phyloP scores from a whole-genome alignment of 2,888 invertebrate genomes.

The Leptinotarsa haldemani region DNA sequence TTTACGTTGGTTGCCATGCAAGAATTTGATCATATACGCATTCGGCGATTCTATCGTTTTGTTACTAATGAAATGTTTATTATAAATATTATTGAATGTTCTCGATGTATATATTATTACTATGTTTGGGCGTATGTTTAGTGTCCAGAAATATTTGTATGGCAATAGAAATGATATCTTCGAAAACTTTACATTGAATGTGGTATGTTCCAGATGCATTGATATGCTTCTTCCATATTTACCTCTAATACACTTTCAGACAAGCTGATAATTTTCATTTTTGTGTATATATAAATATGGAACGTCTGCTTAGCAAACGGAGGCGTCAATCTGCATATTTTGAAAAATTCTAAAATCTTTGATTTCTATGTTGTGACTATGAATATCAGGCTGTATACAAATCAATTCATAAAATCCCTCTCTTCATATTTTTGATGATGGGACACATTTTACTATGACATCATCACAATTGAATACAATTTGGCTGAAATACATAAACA shows the following conservation, averaged over 20 bases:
- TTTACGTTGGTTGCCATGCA: constrained; percentile 54
- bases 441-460: too few relatives aligned
- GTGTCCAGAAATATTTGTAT: constrained; percentile 52
- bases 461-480: too few relatives aligned
- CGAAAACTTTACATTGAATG: constrained; percentile 36
- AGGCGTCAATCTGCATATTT: constrained; percentile 28
- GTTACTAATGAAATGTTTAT: constrained; percentile 55
- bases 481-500: too few relatives aligned
- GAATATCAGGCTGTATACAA: too few relatives aligned
- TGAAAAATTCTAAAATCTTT: neutral
- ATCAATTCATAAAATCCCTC: too few relatives aligned
- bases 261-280: constrained; percentile 37
- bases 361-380: too few relatives aligned
- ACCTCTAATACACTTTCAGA: constrained; percentile 43
- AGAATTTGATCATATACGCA: constrained; percentile 49
- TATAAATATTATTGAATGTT: constrained; percentile 47
- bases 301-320: constrained; percentile 43
- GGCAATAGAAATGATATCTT: constrained; percentile 49
- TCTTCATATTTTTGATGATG: too few relatives aligned
- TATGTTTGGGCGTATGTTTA: constrained; percentile 42
- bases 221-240: constrained; percentile 51
- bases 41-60: constrained; percentile 49
- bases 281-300: constrained; percentile 39
- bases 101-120: constrained; percentile 48
- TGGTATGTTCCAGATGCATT: constrained; percentile 45